These are phyloP conservation scores for Struthio camelus DNA, from an alignment of 2,113 vertebrate genomes.

Conservation along the genomic window DNA sequence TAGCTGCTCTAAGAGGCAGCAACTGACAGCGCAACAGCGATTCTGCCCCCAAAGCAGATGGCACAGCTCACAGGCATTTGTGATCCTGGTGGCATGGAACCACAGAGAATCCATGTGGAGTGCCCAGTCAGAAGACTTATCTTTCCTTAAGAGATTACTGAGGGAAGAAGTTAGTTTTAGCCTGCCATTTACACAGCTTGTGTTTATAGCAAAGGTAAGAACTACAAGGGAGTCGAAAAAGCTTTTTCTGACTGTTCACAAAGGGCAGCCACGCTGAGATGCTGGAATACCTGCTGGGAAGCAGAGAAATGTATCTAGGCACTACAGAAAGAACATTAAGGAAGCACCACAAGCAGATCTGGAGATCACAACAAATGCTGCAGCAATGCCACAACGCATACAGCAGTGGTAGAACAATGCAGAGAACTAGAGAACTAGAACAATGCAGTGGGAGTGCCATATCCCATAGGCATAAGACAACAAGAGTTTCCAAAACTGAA, in stretches of 20 bases:
- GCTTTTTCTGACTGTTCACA: background rate
- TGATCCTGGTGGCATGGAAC: background rate
- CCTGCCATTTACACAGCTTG: slow-evolving; percentile 24
- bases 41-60: background rate
- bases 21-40: background rate
- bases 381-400: background rate
- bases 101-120: background rate
- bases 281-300: background rate
- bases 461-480: background rate
- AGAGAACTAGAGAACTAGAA: background rate
- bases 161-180: slow-evolving; percentile 53
- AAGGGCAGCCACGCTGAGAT: background rate
- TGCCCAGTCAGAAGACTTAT: background rate
- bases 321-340: background rate
- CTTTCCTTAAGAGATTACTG: slow-evolving; percentile 61
- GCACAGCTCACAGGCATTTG: background rate
- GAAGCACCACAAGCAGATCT: background rate
- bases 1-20: background rate
- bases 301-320: background rate
- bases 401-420: background rate
- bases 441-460: too few relatives aligned
- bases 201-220: slow-evolving; percentile 27
- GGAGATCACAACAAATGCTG: background rate
- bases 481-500: background rate
- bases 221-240: background rate